Percentiles rank a stretch among this genome's conserved stretches.
These are phyloP conservation scores for Reticulitermes lucifugus DNA, from an alignment of 2,888 invertebrate species.

Conservation along the genomic window DNA sequence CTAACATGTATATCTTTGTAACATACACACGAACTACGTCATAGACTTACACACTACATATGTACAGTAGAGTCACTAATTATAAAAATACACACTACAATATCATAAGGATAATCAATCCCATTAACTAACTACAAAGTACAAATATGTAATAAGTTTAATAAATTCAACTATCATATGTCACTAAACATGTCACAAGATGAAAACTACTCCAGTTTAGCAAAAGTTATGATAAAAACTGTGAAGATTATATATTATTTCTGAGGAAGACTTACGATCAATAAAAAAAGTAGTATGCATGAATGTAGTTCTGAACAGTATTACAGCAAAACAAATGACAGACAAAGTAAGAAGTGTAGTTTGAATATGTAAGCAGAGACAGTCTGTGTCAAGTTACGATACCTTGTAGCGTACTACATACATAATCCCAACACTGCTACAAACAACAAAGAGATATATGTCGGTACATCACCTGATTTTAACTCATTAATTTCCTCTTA, in stretches of 20 bases:
- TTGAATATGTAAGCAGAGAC: background rate
- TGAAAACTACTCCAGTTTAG: too few relatives aligned
- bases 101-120: background rate
- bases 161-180: background rate
- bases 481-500: background rate
- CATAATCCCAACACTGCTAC: constrained; percentile 26
- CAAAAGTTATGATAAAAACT: too few relatives aligned
- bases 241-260: background rate
- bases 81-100: constrained; percentile 10
- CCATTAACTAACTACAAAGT: background rate
- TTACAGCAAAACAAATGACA: background rate
- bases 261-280: background rate
- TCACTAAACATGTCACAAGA: background rate
- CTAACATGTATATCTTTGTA: background rate
- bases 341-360: background rate
- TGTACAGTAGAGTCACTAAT: background rate
- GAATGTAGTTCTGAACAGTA: background rate
- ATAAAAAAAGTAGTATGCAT: background rate
- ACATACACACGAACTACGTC: background rate
- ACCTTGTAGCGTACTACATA: background rate
- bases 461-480: background rate
- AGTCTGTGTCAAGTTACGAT: background rate
- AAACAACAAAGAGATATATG: constrained; percentile 18
- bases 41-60: constrained; percentile 1
- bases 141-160: background rate